Percentiles rank a stretch among this genome's conserved stretches.
Evolutionary conservation across 2,888 invertebrate species (phyloP).

Genomic region (Cryptus armator): DNA sequence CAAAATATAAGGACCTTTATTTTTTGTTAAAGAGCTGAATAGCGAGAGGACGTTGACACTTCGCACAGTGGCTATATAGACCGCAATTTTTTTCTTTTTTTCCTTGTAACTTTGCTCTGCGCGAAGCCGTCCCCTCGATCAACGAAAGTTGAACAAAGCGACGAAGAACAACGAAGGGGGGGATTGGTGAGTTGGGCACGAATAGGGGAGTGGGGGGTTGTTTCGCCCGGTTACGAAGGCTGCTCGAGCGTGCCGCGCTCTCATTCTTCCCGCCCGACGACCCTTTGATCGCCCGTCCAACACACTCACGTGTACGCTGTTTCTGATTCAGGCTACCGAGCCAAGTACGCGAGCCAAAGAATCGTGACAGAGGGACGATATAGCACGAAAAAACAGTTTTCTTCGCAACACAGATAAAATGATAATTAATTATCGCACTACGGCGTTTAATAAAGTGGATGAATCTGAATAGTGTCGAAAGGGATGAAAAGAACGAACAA

Average conservation of each 20-base stretch:
- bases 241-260: slow-evolving; percentile 57
- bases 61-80: neutral
- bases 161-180: slow-evolving; percentile 55
- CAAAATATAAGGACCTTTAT: too few relatives aligned
- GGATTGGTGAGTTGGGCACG: slow-evolving; percentile 16
- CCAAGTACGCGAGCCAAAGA: slow-evolving; percentile 41
- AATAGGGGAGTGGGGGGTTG: slow-evolving; percentile 17
- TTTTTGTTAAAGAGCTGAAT: neutral
- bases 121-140: slow-evolving; percentile 32
- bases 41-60: slow-evolving; percentile 32
- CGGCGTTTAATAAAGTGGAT: slow-evolving; percentile 16
- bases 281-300: slow-evolving; percentile 69
- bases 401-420: slow-evolving; percentile 21
- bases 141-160: slow-evolving; percentile 64
- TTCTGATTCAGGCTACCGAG: slow-evolving; percentile 50
- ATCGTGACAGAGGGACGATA: slow-evolving; percentile 39
- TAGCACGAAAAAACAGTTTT: slow-evolving; percentile 33
- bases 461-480: neutral
- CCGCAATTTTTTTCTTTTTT: slow-evolving; percentile 8
- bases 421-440: slow-evolving; percentile 46
- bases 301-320: slow-evolving; percentile 40
- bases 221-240: slow-evolving; percentile 54
- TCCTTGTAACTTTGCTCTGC: slow-evolving; percentile 38
- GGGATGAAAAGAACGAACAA: slow-evolving; percentile 22
- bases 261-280: slow-evolving; percentile 70